Evolutionary conservation across 2,113 vertebrate genomes (phyloP).

Genomic region (Carollia perspicillata): DNA sequence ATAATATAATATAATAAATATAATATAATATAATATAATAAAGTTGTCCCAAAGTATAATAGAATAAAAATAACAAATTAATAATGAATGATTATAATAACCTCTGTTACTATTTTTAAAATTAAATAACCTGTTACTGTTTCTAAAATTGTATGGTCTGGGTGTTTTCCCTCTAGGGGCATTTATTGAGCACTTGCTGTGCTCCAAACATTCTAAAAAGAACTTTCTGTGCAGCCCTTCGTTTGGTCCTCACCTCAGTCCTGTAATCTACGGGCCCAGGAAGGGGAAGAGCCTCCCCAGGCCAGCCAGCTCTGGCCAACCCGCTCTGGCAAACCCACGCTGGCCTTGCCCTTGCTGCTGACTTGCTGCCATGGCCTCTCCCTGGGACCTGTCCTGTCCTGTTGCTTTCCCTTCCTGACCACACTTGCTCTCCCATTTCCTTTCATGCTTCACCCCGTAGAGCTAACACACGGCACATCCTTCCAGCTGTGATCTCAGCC

Average conservation of each 20-base stretch:
- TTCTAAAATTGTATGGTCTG: background rate
- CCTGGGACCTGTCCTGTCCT: background rate
- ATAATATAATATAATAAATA: background rate
- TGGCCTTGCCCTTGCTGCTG: background rate
- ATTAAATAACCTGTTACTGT: background rate
- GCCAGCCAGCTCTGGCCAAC: background rate
- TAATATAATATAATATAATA: background rate
- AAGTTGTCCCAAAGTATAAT: too few relatives aligned
- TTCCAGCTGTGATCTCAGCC: background rate
- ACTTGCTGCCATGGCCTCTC: background rate
- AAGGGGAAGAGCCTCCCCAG: background rate
- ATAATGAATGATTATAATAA: background rate
- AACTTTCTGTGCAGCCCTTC: background rate
- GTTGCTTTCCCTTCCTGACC: background rate
- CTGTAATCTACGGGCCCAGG: background rate
- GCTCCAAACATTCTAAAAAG: background rate
- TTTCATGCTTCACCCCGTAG: background rate
- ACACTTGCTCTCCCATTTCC: background rate
- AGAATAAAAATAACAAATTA: background rate
- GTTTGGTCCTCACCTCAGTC: background rate
- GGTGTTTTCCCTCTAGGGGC: background rate
- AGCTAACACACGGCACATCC: background rate
- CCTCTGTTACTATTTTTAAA: background rate
- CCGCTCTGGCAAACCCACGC: background rate
- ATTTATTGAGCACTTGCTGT: background rate